phyloP scores from a whole-genome alignment of 2,113 vertebrate species.

The Clarias batrachus region DNA sequence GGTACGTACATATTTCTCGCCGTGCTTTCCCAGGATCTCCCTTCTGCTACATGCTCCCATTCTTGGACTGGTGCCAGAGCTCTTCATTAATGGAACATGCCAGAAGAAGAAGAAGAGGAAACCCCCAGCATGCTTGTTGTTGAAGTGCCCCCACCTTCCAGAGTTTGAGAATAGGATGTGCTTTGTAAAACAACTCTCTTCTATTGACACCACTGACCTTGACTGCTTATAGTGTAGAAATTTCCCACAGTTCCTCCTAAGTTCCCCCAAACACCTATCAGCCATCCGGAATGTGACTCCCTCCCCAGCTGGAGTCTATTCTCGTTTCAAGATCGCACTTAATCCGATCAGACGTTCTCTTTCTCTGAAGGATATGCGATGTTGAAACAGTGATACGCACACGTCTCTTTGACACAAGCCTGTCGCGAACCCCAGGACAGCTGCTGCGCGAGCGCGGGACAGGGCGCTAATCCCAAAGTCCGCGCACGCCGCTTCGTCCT shows the following conservation, averaged over 20 bases:
- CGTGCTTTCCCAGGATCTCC: slow-evolving; percentile 32
- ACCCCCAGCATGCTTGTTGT: not conserved
- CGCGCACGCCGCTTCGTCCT: not conserved
- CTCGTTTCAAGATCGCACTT: slow-evolving; percentile 12
- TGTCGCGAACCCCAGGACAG: slow-evolving; percentile 29
- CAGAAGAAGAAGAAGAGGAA: not conserved
- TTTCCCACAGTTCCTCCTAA: slow-evolving; percentile 23
- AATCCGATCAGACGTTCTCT: slow-evolving; percentile 14
- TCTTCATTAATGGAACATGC: slow-evolving; percentile 27
- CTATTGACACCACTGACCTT: slow-evolving; percentile 2
- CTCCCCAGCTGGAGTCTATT: slow-evolving; percentile 20
- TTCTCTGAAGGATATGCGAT: slow-evolving; percentile 22
- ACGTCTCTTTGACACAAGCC: not conserved
- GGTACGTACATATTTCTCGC: not conserved
- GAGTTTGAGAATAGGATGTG: not conserved
- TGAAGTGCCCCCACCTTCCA: not conserved
- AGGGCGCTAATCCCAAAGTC: slow-evolving; percentile 27
- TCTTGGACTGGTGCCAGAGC: slow-evolving; percentile 35
- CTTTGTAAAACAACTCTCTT: slow-evolving; percentile 1
- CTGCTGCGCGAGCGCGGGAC: slow-evolving; percentile 35
- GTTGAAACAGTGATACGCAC: slow-evolving; percentile 29
- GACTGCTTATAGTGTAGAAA: not conserved
- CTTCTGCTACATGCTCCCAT: not conserved
- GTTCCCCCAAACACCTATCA: slow-evolving; percentile 7
- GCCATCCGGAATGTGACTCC: slow-evolving; percentile 23